Base-by-base conservation (phyloP, 2,113 vertebrate species). In the Pimephales promelas region DNA sequence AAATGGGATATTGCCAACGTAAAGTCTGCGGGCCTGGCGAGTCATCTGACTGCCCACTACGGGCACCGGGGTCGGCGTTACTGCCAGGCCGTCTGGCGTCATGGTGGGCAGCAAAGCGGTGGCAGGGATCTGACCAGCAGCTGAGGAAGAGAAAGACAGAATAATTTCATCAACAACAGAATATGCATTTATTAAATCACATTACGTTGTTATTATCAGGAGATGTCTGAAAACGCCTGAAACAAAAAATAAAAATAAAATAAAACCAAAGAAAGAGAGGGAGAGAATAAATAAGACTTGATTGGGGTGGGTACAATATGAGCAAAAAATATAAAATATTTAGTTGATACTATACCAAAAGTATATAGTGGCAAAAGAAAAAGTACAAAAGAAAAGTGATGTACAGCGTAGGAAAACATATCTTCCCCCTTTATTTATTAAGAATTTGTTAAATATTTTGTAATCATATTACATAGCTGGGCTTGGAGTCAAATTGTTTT, bases 21-120 rank as follows among this genome's bases (percentile, higher is more conserved):
- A 98, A 47, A 97, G 96, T 8, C 97, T 93, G 1, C 96, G 94
- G 72, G 97, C 97, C 91, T 98, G 97, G 26, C 97, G 90, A 74
- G 97, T 97, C 97, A 98, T 97, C 93, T 98, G 97, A 90, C 96
- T 97, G 78, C 97, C 97, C 74, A 97, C 96, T 85, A 98, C 97
- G 6, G 96, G 96, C 79, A 97, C 97, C 0, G 96, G 96, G 18
- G 96, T 98, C 9, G 96, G 97, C 22, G 96, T 97, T 84, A 97
- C 96, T 24, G 96, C 95, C 92, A 98, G 91, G 10, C 96, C 97
- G 5, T 97, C 97, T 1, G 96, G 96, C 72, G 96, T 97, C 96
- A 97, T 97, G 81, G 97, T 97, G 28, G 96, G 96, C 85, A 97
- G 92, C 2, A 98, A 95, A 26, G 97, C 96, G 11, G 97, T 97